These are phyloP conservation scores for Phodopus roborovskii DNA, from an alignment of 2,113 vertebrate genomes.

Conservation along the genomic window DNA sequence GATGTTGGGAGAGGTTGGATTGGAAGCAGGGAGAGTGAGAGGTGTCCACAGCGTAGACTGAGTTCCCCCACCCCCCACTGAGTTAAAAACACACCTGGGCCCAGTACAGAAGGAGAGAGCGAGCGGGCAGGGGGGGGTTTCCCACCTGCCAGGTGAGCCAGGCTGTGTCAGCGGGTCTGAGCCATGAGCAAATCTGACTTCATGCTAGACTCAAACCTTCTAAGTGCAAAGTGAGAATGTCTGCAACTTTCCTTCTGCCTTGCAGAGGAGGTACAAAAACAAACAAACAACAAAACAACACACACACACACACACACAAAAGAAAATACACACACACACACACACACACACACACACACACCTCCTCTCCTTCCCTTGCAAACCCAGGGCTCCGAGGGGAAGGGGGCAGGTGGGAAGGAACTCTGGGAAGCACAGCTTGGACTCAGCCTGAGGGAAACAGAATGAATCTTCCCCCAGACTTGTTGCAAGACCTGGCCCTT, in stretches of 20 bases:
- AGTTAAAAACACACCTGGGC: neutral
- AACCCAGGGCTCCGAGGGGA: neutral
- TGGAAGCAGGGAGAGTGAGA: neutral
- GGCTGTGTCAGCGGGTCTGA: neutral
- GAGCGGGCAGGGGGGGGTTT: too few relatives aligned
- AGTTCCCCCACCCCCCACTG: neutral
- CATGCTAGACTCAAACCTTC: neutral
- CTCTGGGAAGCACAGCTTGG: neutral
- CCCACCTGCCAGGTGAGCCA: neutral
- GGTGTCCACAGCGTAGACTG: neutral
- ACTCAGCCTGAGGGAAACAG: neutral
- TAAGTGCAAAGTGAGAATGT: neutral
- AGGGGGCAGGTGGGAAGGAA: too few relatives aligned
- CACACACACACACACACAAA: too few relatives aligned
- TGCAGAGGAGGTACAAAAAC: neutral
- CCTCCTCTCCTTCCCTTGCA: neutral
- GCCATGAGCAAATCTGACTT: too few relatives aligned
- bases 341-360: too few relatives aligned
- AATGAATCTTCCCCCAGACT: neutral
- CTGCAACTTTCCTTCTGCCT: neutral
- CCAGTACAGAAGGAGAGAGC: neutral
- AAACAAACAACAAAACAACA: too few relatives aligned
- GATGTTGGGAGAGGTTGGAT: neutral
- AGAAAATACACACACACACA: too few relatives aligned
- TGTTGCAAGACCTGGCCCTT: neutral